phyloP scores from a whole-genome alignment of 2,113 vertebrate species.

The Etheostoma spectabile region DNA sequence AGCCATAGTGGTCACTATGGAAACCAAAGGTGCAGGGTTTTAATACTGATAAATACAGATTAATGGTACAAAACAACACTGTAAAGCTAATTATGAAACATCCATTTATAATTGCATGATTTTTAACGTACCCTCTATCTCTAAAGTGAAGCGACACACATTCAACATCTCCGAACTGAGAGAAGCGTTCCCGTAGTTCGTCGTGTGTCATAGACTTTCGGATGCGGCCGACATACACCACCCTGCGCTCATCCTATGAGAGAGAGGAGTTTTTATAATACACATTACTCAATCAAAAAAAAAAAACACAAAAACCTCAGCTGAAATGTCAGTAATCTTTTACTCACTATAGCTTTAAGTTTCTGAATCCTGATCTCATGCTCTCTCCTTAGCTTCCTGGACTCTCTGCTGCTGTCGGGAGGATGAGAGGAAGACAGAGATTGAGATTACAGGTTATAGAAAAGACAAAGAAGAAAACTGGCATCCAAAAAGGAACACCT shows the following conservation, averaged over 20 bases:
- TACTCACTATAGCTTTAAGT: slow-evolving; percentile 82
- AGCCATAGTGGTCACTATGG: slow-evolving; percentile 92
- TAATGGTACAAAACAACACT: background rate
- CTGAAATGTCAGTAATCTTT: background rate
- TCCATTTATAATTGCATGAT: background rate
- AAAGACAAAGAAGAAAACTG: rapidly evolving
- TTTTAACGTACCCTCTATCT: slow-evolving; percentile 76
- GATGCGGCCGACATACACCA: slow-evolving; percentile 94
- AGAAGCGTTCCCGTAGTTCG: slow-evolving; percentile 91
- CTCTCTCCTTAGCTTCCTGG: slow-evolving; percentile 58
- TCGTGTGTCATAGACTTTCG: slow-evolving; percentile 90
- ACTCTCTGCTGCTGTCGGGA: slow-evolving; percentile 52
- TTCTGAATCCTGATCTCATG: slow-evolving; percentile 74
- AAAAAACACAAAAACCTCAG: background rate
- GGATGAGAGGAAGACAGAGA: background rate
- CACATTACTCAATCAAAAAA: background rate
- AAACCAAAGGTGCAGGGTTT: background rate
- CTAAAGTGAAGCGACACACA: slow-evolving; percentile 94
- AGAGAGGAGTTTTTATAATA: background rate
- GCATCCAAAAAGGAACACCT: background rate
- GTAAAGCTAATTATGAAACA: rapidly evolving
- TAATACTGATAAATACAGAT: background rate
- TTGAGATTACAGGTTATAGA: background rate
- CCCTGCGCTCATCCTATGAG: slow-evolving; percentile 91
- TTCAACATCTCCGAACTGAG: slow-evolving; percentile 92